These are phyloP conservation scores for Cochlearius cochlearius DNA, from an alignment of 2,113 vertebrate species.

Conservation along the genomic window DNA sequence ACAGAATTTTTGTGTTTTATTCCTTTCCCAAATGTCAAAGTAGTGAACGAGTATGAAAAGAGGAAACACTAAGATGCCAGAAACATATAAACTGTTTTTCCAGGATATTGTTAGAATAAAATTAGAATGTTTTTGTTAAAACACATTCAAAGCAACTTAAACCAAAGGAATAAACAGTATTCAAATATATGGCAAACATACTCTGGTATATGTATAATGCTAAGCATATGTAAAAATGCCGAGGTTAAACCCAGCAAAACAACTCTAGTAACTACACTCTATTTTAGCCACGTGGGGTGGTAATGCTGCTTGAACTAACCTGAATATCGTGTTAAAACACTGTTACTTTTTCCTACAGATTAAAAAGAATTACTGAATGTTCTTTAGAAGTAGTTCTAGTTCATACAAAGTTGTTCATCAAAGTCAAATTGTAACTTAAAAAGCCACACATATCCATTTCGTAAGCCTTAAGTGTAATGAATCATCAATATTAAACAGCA, in stretches of 20 bases:
- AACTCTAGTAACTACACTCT: not conserved
- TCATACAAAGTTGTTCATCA: not conserved
- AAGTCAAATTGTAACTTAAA: not conserved
- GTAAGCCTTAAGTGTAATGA: not conserved
- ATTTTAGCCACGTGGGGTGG: not conserved
- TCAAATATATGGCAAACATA: not conserved
- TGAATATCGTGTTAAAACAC: not conserved
- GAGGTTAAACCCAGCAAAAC: not conserved
- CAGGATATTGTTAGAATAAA: not conserved
- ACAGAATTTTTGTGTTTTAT: not conserved
- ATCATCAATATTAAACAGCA: not conserved
- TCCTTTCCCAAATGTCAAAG: not conserved
- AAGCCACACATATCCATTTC: not conserved
- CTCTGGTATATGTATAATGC: not conserved
- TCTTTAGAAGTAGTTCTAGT: not conserved
- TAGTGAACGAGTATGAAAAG: not conserved
- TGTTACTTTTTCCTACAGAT: not conserved
- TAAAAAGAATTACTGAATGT: not conserved
- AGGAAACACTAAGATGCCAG: not conserved
- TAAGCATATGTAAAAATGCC: not conserved
- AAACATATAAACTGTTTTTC: not conserved
- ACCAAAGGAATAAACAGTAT: not conserved
- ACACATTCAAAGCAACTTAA: conserved; percentile 12
- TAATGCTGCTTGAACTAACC: not conserved
- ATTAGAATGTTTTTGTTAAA: not conserved